Evolutionary conservation across 2,888 invertebrate genomes (phyloP).

Genomic region (Panopea generosa): DNA sequence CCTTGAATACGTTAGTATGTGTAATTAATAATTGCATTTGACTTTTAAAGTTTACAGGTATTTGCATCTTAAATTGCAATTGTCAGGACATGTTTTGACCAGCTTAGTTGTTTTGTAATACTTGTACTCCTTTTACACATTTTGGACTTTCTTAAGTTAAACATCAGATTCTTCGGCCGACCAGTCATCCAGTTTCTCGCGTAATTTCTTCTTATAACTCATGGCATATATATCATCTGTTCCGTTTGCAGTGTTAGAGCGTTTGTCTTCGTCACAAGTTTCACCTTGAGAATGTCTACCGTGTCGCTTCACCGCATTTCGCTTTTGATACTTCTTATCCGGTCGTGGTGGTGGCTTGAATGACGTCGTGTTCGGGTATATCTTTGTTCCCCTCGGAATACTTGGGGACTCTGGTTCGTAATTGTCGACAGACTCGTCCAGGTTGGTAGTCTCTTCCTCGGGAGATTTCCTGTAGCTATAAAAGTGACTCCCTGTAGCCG

Average conservation of each 20-base stretch:
- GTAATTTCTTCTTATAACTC: constrained; percentile 27
- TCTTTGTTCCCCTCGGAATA: neutral
- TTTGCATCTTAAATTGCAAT: no score
- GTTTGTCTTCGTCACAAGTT: neutral
- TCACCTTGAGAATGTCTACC: neutral
- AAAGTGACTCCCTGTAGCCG: constrained; percentile 42
- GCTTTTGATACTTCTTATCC: no score
- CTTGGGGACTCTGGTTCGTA: neutral
- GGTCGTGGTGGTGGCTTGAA: neutral
- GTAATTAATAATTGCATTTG: neutral
- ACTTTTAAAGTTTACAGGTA: no score
- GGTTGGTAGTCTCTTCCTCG: neutral
- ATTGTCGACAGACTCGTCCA: neutral
- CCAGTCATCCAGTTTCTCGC: constrained; percentile 27
- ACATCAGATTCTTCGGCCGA: constrained; percentile 49
- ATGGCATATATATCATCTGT: constrained; percentile 21
- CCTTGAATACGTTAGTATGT: constrained; percentile 5
- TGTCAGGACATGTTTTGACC: no score
- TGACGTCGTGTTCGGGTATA: neutral
- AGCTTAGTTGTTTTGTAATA: no score
- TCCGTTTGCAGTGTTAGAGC: neutral
- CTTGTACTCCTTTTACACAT: neutral
- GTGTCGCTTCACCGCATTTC: no score
- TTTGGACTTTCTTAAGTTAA: neutral
- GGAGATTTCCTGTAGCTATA: constrained; percentile 27